Conservation (phyloP, 2,888 invertebrate species). For the Tipula unca region DNA sequence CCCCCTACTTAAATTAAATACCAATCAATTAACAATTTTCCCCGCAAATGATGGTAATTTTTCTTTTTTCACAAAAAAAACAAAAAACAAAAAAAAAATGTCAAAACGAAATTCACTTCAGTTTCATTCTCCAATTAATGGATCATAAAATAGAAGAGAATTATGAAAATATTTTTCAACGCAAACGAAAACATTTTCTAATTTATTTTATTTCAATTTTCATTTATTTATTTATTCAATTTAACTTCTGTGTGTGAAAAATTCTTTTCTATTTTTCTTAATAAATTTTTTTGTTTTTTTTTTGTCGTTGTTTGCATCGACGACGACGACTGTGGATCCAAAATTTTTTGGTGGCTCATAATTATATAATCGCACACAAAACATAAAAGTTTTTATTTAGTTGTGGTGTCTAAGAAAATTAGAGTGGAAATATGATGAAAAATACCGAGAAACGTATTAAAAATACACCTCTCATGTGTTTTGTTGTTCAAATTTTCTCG, state of each 20-base stretch:
- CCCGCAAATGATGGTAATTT: not conserved
- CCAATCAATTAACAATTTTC: not conserved
- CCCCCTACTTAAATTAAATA: not conserved
- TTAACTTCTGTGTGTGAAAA: not conserved
- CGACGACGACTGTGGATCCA: not conserved
- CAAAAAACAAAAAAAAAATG: not conserved
- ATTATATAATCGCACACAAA: not conserved
- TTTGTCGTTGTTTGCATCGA: not conserved
- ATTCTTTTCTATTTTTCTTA: not conserved
- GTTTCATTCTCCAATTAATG: not conserved
- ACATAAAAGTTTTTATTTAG: not conserved
- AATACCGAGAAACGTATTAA: not conserved
- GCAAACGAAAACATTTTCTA: not conserved
- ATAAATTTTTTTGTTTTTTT: not conserved
- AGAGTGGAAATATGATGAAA: not conserved
- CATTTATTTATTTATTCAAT: not conserved
- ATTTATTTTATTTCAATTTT: not conserved
- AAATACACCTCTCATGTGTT: not conserved
- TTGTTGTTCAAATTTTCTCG: not conserved
- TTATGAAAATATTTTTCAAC: not conserved
- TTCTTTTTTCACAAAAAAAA: not conserved
- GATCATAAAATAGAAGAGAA: not conserved
- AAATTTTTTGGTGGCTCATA: not conserved
- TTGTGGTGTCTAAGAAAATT: too few relatives aligned
- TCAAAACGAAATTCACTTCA: too few relatives aligned